Evolutionary conservation across 1,140 invertebrate species (phyloP).

Genomic region (Mesaphorura yosii): DNA sequence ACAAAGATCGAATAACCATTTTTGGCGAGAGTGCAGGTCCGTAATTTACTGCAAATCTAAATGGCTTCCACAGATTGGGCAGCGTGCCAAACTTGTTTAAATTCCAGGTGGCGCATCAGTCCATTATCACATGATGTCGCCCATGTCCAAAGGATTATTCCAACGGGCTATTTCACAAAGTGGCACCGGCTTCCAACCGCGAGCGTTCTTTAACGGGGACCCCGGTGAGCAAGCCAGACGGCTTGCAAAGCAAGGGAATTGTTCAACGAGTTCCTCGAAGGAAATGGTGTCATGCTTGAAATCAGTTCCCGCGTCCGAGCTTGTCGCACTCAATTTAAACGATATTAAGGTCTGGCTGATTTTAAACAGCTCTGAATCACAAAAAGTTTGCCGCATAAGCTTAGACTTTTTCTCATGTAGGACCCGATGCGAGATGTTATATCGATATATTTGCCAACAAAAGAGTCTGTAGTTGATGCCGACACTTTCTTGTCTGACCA

Average conservation of each 20-base stretch:
- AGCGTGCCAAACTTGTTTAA: too few species aligned
- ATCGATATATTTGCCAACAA: background rate
- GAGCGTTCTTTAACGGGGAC: background rate
- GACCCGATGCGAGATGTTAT: background rate
- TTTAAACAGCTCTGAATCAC: too few species aligned
- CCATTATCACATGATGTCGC: too few species aligned
- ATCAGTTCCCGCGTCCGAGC: background rate
- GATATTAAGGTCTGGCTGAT: too few species aligned
- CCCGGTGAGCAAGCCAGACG: slow-evolving; percentile 1
- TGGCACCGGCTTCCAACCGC: background rate
- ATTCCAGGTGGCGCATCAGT: too few species aligned
- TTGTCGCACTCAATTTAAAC: slow-evolving; percentile 6
- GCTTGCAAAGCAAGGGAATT: background rate
- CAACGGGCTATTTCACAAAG: background rate
- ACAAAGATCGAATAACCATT: too few species aligned
- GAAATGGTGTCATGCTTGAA: slow-evolving; percentile 1
- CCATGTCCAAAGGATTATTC: slow-evolving; percentile 5
- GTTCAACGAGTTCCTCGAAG: background rate
- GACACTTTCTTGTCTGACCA: slow-evolving; percentile 1
- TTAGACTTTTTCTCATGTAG: background rate
- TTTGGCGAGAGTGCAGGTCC: too few species aligned
- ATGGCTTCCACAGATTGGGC: too few species aligned
- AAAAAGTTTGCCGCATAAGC: too few species aligned
- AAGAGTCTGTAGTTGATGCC: background rate
- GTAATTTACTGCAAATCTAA: too few species aligned